phyloP scores from a whole-genome alignment of 2,113 vertebrate species.

The Verasper variegatus region DNA sequence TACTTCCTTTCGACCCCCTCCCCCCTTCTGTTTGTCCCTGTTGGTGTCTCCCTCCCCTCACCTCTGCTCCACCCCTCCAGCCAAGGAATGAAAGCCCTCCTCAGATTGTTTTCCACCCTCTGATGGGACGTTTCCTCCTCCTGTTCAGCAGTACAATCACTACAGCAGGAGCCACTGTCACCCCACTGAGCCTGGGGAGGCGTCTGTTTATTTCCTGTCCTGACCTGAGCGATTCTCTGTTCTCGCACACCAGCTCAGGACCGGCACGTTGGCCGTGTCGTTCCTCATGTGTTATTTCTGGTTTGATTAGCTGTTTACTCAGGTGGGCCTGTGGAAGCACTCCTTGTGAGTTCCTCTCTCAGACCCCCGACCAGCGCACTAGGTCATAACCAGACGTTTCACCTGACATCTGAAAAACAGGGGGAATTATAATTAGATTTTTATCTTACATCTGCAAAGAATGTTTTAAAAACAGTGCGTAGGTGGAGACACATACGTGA shows the following conservation, averaged over 20 bases:
- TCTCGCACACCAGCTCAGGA: constrained; percentile 35
- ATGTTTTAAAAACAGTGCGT: constrained; percentile 60
- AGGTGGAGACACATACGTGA: constrained; percentile 38
- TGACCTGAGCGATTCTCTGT: constrained; percentile 46
- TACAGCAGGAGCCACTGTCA: constrained; percentile 73
- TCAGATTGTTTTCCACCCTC: constrained; percentile 75
- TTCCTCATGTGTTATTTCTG: constrained; percentile 77
- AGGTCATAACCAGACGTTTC: constrained; percentile 49
- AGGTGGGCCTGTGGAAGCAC: constrained; percentile 76
- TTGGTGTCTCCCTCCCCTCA: constrained; percentile 31
- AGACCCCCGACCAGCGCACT: constrained; percentile 33
- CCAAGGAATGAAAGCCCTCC: constrained; percentile 58
- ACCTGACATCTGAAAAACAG: constrained; percentile 64
- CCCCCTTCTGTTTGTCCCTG: constrained; percentile 17
- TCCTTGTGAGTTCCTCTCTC: constrained; percentile 50
- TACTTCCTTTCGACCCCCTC: constrained; percentile 50
- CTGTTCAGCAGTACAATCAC: constrained; percentile 74
- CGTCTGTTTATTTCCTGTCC: constrained; percentile 76
- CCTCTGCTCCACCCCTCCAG: constrained; percentile 63
- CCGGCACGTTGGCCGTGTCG: constrained; percentile 43
- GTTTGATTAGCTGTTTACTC: constrained; percentile 83
- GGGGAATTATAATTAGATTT: constrained; percentile 28
- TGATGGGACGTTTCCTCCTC: constrained; percentile 80
- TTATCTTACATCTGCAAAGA: constrained; percentile 41
- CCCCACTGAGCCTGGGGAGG: constrained; percentile 70